Percentiles rank a stretch among this genome's conserved stretches.
Evolutionary conservation across 2,888 invertebrate genomes (phyloP).

Genomic region (Aleiodes leptofemur): DNA sequence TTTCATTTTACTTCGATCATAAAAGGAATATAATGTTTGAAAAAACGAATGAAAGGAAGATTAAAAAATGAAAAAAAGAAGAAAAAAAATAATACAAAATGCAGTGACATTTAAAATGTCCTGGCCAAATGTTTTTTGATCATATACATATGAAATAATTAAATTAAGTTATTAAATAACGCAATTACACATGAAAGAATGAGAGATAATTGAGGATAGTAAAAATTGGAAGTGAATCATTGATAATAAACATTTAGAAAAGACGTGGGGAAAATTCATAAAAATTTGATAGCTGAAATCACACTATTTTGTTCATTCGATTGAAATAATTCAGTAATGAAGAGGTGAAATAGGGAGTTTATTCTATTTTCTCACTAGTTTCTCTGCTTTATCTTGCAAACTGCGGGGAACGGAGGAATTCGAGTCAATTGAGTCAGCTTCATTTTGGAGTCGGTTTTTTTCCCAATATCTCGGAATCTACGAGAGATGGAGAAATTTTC

Average conservation of each 20-base stretch:
- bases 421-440: too few relatives aligned
- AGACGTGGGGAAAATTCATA: not conserved
- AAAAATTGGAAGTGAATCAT: not conserved
- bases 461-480: too few relatives aligned
- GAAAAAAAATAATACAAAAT: slow-evolving; percentile 26
- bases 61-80: not conserved
- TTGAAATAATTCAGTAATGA: too few relatives aligned
- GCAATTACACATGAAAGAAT: slow-evolving; percentile 26
- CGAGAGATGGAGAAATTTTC: too few relatives aligned
- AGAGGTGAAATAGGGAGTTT: too few relatives aligned
- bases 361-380: too few relatives aligned
- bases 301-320: not conserved
- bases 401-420: too few relatives aligned
- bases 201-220: too few relatives aligned
- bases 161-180: slow-evolving; percentile 21
- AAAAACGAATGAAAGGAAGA: not conserved
- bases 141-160: slow-evolving; percentile 20
- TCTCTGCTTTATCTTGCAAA: too few relatives aligned
- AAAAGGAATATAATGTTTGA: not conserved
- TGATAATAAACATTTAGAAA: not conserved
- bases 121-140: slow-evolving; percentile 32
- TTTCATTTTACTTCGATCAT: not conserved
- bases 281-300: not conserved
- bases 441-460: too few relatives aligned
- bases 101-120: slow-evolving; percentile 21